These are phyloP conservation scores for Malthinus flaveolus DNA, from an alignment of 2,888 invertebrate species.

Conservation along the genomic window DNA sequence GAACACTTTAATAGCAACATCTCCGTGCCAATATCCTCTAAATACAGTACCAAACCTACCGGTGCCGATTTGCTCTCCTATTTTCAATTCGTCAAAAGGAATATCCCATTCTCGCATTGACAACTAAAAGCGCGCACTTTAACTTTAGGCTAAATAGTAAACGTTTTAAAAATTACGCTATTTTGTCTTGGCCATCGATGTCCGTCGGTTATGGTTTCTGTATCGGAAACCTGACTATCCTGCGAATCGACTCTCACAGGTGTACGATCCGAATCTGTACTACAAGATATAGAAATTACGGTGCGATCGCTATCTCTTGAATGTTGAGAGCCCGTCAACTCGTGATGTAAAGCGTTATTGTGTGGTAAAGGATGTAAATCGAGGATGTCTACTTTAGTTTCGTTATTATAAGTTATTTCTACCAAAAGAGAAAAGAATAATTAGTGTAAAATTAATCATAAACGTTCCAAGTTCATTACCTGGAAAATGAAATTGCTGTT, in stretches of 20 bases:
- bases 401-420: constrained; percentile 48
- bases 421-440: too few species aligned
- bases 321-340: constrained; percentile 62
- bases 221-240: constrained; percentile 74
- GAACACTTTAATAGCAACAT: constrained; percentile 94
- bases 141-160: constrained; percentile 1
- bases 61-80: constrained; percentile 85
- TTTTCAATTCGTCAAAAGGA: constrained; percentile 89
- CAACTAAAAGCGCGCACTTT: constrained; percentile 57
- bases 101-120: constrained; percentile 98
- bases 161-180: constrained; percentile 63
- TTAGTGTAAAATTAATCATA: not conserved
- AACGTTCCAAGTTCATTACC: constrained; percentile 54
- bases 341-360: constrained; percentile 45
- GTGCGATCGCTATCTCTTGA: constrained; percentile 75
- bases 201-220: constrained; percentile 58
- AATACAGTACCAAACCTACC: constrained; percentile 95
- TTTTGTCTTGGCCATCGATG: constrained; percentile 79
- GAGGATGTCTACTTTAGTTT: constrained; percentile 58
- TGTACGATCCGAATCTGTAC: constrained; percentile 80
- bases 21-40: constrained; percentile 96
- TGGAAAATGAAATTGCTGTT: constrained; percentile 79
- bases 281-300: constrained; percentile 65
- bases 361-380: constrained; percentile 57
- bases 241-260: constrained; percentile 81